Percentiles rank a stretch among this genome's conserved stretches.
Evolutionary conservation across 2,113 vertebrate genomes (phyloP).

Genomic region (Tenebrosternarchus preto): DNA sequence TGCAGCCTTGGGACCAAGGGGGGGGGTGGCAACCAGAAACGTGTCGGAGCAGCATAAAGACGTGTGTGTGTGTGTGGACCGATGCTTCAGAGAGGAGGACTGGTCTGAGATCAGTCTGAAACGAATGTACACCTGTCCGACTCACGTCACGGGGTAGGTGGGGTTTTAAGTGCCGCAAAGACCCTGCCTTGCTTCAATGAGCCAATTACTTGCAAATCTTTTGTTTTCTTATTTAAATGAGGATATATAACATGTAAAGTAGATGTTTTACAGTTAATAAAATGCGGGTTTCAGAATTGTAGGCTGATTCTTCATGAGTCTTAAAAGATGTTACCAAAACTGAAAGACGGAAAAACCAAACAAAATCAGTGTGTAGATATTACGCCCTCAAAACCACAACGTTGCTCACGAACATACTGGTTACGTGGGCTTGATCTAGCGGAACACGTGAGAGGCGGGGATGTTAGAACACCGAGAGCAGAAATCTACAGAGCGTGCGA

Average conservation of each 20-base stretch:
- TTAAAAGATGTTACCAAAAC: no score
- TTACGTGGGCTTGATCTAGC: no score
- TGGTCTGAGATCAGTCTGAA: not conserved
- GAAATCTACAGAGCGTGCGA: no score
- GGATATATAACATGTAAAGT: conserved; percentile 56
- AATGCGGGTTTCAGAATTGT: conserved; percentile 51
- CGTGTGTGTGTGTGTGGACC: not conserved
- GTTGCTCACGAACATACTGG: no score
- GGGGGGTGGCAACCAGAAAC: no score
- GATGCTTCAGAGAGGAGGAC: not conserved
- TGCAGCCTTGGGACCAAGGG: no score
- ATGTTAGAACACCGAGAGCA: no score
- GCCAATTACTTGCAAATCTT: conserved; percentile 67
- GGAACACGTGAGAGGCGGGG: no score
- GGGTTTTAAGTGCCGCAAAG: conserved; percentile 53
- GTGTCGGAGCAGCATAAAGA: no score
- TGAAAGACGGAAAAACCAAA: no score
- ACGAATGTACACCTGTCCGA: not conserved
- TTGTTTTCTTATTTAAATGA: conserved; percentile 70
- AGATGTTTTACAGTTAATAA: conserved; percentile 73
- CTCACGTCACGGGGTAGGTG: not conserved
- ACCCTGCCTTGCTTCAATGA: conserved; percentile 69
- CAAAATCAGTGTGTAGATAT: no score
- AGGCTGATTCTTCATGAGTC: not conserved
- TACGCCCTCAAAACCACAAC: no score